Conservation (phyloP, 2,888 invertebrate species). For the Drosophila paranaensis region DNA sequence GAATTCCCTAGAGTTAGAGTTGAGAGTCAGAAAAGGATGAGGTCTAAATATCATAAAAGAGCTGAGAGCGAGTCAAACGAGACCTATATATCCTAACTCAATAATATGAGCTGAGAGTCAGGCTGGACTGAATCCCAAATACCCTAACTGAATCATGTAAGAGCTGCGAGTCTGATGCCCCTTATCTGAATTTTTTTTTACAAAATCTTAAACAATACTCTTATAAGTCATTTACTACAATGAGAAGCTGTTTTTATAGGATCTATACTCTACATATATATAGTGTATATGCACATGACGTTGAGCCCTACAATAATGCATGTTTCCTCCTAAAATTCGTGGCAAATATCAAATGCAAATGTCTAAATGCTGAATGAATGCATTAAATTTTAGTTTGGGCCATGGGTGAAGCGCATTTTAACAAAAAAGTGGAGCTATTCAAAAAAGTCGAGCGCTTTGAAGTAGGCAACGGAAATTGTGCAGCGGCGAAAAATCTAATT, state of each 20-base stretch:
- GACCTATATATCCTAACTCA: too few relatives aligned
- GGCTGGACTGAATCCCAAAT: too few relatives aligned
- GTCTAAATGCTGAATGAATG: constrained; percentile 17
- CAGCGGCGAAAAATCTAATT: neutral
- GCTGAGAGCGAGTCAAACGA: too few relatives aligned
- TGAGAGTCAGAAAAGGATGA: too few relatives aligned
- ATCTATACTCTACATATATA: too few relatives aligned
- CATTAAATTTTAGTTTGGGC: neutral
- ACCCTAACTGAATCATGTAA: neutral
- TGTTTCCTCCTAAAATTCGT: neutral
- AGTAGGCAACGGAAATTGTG: constrained; percentile 18
- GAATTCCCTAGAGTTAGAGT: too few relatives aligned
- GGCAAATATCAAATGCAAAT: neutral
- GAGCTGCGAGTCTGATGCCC: too few relatives aligned
- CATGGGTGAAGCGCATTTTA: neutral
- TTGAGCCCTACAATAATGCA: neutral
- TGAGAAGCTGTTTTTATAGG: too few relatives aligned
- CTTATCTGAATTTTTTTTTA: neutral
- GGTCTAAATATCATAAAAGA: too few relatives aligned
- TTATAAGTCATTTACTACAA: too few relatives aligned
- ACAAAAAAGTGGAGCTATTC: neutral
- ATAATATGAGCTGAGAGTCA: too few relatives aligned
- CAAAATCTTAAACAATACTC: neutral
- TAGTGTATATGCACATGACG: constrained; percentile 6
- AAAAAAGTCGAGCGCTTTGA: constrained; percentile 8